Percentiles rank a stretch among this genome's conserved stretches.
Evolutionary conservation across 2,888 invertebrate species (phyloP).

Genomic region (Apamea anceps): DNA sequence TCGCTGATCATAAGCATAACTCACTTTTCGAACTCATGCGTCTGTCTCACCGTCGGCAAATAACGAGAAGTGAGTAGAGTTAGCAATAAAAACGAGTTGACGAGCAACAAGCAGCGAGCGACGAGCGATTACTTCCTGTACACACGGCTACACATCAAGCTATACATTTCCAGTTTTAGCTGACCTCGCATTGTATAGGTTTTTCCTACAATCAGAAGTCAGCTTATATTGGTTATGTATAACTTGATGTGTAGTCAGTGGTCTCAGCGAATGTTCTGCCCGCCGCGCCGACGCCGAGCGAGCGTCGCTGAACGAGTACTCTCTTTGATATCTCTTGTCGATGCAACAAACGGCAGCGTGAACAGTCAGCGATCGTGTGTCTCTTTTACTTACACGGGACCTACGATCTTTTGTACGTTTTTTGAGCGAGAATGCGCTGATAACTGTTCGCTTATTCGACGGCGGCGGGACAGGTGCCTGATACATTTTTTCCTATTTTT

Average conservation of each 20-base stretch:
- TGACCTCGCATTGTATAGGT: no score
- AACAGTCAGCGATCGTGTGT: neutral
- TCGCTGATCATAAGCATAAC: conserved; percentile 40
- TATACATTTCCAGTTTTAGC: no score
- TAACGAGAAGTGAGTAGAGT: neutral
- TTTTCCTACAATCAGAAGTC: no score
- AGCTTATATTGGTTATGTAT: no score
- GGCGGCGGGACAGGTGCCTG: neutral
- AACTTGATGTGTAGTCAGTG: no score
- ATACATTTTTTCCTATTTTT: conserved; percentile 17
- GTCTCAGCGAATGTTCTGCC: no score
- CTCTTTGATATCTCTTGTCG: no score
- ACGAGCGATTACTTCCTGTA: neutral
- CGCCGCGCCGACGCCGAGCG: no score
- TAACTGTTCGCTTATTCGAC: neutral
- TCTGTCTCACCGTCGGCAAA: neutral
- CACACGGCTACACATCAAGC: no score
- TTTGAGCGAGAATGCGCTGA: neutral
- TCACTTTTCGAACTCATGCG: conserved; percentile 16
- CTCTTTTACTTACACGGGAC: neutral
- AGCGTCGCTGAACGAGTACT: no score
- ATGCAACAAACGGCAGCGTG: neutral
- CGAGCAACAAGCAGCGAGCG: no score
- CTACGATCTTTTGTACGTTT: neutral
- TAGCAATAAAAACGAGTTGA: no score